A percentile compares a stretch with the other conserved stretches of the same genome.
Evolutionary conservation across 1,140 invertebrate species (phyloP).

Genomic region (Drosophila funebris): DNA sequence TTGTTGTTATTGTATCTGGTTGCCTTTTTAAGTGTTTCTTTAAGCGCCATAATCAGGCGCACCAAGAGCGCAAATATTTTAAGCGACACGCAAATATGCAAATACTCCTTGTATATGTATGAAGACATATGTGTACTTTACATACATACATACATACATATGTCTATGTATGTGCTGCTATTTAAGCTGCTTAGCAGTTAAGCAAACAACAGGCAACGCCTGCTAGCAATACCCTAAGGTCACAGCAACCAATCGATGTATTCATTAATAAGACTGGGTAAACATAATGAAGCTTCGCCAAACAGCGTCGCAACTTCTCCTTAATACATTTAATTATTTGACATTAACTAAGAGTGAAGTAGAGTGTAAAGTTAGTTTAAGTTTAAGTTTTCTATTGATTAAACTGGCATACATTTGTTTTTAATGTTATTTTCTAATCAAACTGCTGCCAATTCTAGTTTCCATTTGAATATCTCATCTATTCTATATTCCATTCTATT

Average conservation of each 20-base stretch:
- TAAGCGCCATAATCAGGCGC: conserved; percentile 81
- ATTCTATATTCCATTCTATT: too few relatives aligned
- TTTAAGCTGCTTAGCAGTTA: conserved; percentile 78
- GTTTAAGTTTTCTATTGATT: too few relatives aligned
- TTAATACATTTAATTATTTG: neutral
- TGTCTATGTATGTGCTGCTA: conserved; percentile 45
- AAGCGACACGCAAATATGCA: conserved; percentile 80
- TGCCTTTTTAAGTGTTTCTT: conserved; percentile 78
- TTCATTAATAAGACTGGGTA: conserved; percentile 12
- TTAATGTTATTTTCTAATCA: too few relatives aligned
- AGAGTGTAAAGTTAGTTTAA: neutral
- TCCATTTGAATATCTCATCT: too few relatives aligned
- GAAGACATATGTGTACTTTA: conserved; percentile 33
- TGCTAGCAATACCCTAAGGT: conserved; percentile 47
- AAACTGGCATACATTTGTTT: too few relatives aligned
- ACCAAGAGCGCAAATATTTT: conserved; percentile 66
- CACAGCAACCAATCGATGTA: conserved; percentile 26
- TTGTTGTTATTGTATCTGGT: conserved; percentile 31
- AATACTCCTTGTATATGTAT: conserved; percentile 55
- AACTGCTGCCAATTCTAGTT: too few relatives aligned
- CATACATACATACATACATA: conserved; percentile 25
- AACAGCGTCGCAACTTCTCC: neutral
- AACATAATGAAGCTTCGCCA: neutral
- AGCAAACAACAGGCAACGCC: conserved; percentile 63
- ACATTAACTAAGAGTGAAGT: neutral